phyloP scores from a whole-genome alignment of 2,888 invertebrate genomes.

The Tromatobia lineatoria region DNA sequence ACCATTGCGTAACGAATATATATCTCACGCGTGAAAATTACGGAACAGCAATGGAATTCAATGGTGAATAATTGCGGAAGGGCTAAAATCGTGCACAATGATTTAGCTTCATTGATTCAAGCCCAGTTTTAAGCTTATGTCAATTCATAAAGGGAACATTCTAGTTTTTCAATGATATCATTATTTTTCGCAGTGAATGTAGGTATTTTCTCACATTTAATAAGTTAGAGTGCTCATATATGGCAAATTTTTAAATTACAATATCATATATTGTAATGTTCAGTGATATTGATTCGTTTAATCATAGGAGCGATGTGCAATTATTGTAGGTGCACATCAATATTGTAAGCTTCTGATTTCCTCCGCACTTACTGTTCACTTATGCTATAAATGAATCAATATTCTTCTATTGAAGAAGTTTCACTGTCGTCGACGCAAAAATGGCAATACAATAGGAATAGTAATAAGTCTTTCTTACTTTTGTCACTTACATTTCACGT shows the following conservation, averaged over 20 bases:
- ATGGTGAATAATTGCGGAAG: conserved; percentile 7
- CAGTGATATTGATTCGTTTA: background rate
- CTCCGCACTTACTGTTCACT: no score
- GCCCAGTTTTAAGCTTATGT: conserved; percentile 20
- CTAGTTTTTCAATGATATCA: background rate
- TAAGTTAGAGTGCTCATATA: background rate
- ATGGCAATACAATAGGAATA: no score
- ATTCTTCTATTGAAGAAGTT: no score
- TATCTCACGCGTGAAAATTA: conserved; percentile 19
- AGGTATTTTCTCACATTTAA: background rate
- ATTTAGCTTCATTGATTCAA: conserved; percentile 20
- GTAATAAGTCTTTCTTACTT: no score
- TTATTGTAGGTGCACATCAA: background rate
- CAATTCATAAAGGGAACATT: conserved; percentile 26
- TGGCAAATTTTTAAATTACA: background rate
- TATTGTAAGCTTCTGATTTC: no score
- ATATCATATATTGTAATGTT: background rate
- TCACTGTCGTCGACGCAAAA: no score
- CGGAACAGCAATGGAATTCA: background rate
- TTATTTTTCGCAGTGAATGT: background rate
- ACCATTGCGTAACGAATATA: conserved; percentile 10
- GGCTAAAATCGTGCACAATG: conserved; percentile 10
- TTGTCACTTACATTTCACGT: no score
- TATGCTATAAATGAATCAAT: no score
- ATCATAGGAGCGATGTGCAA: background rate